Evolutionary conservation across 2,113 vertebrate genomes (phyloP).

Genomic region (Amphiprion percula): DNA sequence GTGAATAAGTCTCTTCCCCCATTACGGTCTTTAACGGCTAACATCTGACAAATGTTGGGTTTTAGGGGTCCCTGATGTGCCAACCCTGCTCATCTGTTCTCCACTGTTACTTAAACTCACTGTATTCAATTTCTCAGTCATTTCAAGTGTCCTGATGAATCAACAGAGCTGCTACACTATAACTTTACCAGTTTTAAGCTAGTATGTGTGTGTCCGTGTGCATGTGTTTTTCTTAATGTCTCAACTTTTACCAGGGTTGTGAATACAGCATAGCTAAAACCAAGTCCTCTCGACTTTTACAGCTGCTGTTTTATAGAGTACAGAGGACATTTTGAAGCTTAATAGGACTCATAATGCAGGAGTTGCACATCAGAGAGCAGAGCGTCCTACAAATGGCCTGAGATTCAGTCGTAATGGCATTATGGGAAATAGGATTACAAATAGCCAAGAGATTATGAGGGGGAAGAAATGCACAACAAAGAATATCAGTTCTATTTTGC

Average conservation of each 20-base stretch:
- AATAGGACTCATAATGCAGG: conserved; percentile 61
- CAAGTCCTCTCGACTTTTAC: conserved; percentile 54
- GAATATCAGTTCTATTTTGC: conserved; percentile 63
- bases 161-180: conserved; percentile 58
- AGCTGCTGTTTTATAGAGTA: conserved; percentile 63
- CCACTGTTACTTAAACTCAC: conserved; percentile 12
- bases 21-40: conserved; percentile 9
- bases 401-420: conserved; percentile 68
- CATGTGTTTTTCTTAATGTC: conserved; percentile 20
- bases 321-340: conserved; percentile 49
- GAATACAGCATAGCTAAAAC: conserved; percentile 39
- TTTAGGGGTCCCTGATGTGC: conserved; percentile 5
- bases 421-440: conserved; percentile 58
- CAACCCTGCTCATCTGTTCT: conserved; percentile 17
- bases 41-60: conserved; percentile 24
- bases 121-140: neutral
- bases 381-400: conserved; percentile 64
- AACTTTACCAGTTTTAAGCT: conserved; percentile 68
- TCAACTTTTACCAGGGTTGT: conserved; percentile 29
- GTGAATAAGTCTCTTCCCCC: conserved; percentile 6
- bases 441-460: too few species aligned
- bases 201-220: conserved; percentile 34
- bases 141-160: conserved; percentile 30
- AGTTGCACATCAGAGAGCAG: conserved; percentile 69
- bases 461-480: conserved; percentile 68